phyloP scores from a whole-genome alignment of 2,888 invertebrate genomes.

The Apotomis capreana region DNA sequence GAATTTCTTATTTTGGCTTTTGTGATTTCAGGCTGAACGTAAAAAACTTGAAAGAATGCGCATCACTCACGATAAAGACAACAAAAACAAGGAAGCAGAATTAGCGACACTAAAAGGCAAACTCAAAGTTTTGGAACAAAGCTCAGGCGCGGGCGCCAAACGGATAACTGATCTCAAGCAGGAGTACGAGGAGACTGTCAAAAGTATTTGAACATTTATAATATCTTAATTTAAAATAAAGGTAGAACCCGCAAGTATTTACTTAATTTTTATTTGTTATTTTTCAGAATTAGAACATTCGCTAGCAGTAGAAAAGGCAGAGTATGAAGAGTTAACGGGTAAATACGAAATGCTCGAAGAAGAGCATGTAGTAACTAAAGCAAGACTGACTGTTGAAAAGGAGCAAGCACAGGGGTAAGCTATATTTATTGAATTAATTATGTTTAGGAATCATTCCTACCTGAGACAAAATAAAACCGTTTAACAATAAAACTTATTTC shows the following conservation, averaged over 20 bases:
- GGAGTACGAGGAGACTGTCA: constrained; percentile 86
- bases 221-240: neutral
- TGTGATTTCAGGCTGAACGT: constrained; percentile 80
- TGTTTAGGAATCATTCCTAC: too few species aligned
- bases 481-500: constrained; percentile 47
- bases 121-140: constrained; percentile 85
- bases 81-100: constrained; percentile 90
- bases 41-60: constrained; percentile 87
- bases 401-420: constrained; percentile 88
- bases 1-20: constrained; percentile 2
- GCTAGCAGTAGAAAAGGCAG: constrained; percentile 86
- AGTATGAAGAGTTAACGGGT: constrained; percentile 90
- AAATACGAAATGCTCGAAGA: constrained; percentile 93
- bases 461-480: neutral
- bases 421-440: constrained; percentile 2
- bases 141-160: constrained; percentile 84
- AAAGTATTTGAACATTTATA: constrained; percentile 77
- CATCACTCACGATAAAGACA: constrained; percentile 87
- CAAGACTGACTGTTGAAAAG: constrained; percentile 91
- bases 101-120: constrained; percentile 90
- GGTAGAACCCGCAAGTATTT: neutral
- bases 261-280: constrained; percentile 46
- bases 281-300: constrained; percentile 86
- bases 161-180: constrained; percentile 86
- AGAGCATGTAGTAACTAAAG: constrained; percentile 92